phyloP scores from a whole-genome alignment of 1,140 invertebrate species.

The Ylistrum balloti region DNA sequence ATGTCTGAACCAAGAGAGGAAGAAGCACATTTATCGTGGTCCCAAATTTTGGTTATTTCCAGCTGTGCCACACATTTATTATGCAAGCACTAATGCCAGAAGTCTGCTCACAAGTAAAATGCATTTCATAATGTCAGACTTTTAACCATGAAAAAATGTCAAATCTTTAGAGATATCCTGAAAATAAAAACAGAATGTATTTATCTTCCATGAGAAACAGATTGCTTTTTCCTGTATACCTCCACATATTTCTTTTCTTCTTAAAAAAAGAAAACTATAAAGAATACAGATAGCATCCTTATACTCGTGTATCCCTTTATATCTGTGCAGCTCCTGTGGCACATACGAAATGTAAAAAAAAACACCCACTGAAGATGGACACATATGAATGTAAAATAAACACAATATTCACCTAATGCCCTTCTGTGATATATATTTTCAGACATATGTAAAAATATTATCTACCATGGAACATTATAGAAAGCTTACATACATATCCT shows the following conservation, averaged over 20 bases:
- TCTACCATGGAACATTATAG: neutral
- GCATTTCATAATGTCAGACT: neutral
- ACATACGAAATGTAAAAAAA: neutral
- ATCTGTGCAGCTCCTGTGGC: neutral
- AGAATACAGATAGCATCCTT: neutral
- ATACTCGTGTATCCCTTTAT: neutral
- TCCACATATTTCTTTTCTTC: neutral
- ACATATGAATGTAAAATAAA: constrained; percentile 5
- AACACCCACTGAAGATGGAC: neutral
- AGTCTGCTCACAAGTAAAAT: neutral
- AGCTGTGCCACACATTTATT: neutral
- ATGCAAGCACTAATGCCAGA: neutral
- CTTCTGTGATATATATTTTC: neutral
- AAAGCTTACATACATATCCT: neutral
- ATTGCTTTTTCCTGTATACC: neutral
- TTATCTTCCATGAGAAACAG: constrained; percentile 7
- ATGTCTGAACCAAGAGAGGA: neutral
- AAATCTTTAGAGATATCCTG: constrained; percentile 5
- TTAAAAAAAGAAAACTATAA: neutral
- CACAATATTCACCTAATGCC: neutral
- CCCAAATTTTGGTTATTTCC: neutral
- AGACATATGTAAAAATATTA: too few species aligned
- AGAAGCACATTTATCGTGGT: neutral
- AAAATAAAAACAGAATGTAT: neutral
- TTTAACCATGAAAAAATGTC: neutral